Percentiles rank a stretch among this genome's conserved stretches.
phyloP scores from a whole-genome alignment of 2,888 invertebrate species.

The Ferrisia virgata region DNA sequence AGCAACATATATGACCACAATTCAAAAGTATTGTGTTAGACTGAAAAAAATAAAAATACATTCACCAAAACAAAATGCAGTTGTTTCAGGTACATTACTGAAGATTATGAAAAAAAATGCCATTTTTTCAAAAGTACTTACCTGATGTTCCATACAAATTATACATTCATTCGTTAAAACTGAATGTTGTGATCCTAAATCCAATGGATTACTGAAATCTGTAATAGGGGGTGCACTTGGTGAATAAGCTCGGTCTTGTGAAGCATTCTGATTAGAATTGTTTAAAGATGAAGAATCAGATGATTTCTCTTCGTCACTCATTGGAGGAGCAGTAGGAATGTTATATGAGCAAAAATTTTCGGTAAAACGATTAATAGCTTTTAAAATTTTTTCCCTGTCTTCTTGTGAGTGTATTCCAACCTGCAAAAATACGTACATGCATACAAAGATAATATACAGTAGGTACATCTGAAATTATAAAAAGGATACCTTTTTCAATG shows the following conservation, averaged over 20 bases:
- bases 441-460: too few species aligned
- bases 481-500: slow-evolving; percentile 18
- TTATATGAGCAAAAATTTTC: neutral
- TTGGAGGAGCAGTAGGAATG: slow-evolving; percentile 51
- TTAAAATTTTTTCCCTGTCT: slow-evolving; percentile 38
- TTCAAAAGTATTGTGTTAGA: slow-evolving; percentile 77
- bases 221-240: slow-evolving; percentile 42
- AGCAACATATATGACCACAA: slow-evolving; percentile 85
- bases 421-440: slow-evolving; percentile 48
- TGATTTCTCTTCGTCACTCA: slow-evolving; percentile 41
- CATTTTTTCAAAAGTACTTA: too few species aligned
- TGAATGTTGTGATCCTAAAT: neutral
- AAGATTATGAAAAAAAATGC: neutral
- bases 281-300: neutral
- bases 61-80: slow-evolving; percentile 45
- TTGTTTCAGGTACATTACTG: neutral
- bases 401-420: slow-evolving; percentile 59
- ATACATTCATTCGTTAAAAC: slow-evolving; percentile 68
- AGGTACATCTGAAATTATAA: too few species aligned
- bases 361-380: slow-evolving; percentile 27
- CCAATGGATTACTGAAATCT: slow-evolving; percentile 47
- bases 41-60: slow-evolving; percentile 54
- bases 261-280: neutral
- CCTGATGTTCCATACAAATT: slow-evolving; percentile 73
- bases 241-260: slow-evolving; percentile 36